Percentiles rank a stretch among this genome's conserved stretches.
Evolutionary conservation across 2,797 vertebrate species (phyloP).

Genomic region (Sphenodon punctatus): DNA sequence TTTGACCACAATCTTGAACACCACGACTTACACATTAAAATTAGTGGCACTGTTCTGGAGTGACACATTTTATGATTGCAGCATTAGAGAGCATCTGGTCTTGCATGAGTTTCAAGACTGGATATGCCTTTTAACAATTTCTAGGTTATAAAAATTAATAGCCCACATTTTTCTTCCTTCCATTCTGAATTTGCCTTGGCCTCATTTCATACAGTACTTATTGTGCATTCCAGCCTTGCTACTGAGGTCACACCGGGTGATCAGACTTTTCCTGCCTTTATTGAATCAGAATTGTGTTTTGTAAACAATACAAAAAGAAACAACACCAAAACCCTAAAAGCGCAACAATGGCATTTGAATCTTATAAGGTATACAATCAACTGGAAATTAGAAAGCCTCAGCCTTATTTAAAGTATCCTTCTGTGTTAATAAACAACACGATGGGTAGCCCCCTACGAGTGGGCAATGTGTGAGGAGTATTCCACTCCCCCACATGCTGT

Average conservation of each 20-base stretch:
- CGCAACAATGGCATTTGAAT: neutral
- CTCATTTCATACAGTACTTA: constrained; percentile 10
- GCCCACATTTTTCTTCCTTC: constrained; percentile 17
- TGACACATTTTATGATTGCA: too few species aligned
- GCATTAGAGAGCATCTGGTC: constrained; percentile 68
- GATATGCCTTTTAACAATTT: constrained; percentile 51
- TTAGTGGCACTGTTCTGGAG: too few species aligned
- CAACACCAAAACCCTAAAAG: too few species aligned
- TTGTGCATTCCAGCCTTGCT: neutral
- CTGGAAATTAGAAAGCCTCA: neutral
- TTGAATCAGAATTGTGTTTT: accelerated
- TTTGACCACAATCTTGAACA: too few species aligned
- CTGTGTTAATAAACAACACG: too few species aligned
- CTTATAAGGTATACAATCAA: constrained; percentile 4
- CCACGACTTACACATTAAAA: too few species aligned
- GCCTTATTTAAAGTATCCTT: neutral
- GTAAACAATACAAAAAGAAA: neutral
- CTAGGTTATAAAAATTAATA: constrained; percentile 1
- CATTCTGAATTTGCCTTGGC: neutral
- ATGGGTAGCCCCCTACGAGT: too few species aligned
- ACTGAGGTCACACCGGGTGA: neutral
- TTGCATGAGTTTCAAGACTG: constrained; percentile 36
- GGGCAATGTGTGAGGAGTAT: too few species aligned
- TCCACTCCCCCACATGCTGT: too few species aligned
- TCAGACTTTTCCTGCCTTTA: neutral